Conservation (phyloP, 2,888 invertebrate genomes). For the Cosmorhoe ocellata region DNA sequence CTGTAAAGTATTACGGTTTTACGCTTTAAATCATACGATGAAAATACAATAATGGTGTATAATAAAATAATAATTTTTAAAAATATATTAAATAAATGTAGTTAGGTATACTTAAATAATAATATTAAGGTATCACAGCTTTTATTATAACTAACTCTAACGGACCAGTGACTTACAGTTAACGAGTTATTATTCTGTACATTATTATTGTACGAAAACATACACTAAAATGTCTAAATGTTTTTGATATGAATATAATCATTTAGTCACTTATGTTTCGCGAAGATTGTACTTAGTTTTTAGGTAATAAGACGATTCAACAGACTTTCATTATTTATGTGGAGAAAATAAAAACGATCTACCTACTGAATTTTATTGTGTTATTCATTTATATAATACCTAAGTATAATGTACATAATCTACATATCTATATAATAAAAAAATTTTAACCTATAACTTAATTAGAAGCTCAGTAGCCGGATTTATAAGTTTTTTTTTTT, state of each 20-base stretch:
- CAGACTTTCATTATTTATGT: conserved; percentile 76
- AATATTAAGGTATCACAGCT: conserved; percentile 42
- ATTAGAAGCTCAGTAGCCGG: too few species aligned
- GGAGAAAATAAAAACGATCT: conserved; percentile 70
- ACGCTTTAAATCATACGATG: conserved; percentile 75
- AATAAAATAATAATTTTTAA: conserved; percentile 33
- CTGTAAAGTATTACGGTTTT: conserved; percentile 75
- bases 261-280: conserved; percentile 64
- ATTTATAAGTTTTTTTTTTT: too few species aligned
- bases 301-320: conserved; percentile 48
- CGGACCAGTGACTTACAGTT: conserved; percentile 47
- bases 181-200: conserved; percentile 30
- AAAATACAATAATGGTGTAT: conserved; percentile 50
- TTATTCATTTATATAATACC: conserved; percentile 40
- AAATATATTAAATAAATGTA: too few species aligned
- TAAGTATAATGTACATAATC: too few species aligned
- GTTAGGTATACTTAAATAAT: background rate
- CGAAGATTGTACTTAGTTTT: conserved; percentile 59
- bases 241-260: conserved; percentile 29
- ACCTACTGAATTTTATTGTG: conserved; percentile 60
- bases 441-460: too few species aligned
- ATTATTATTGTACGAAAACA: conserved; percentile 36
- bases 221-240: too few species aligned
- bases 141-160: conserved; percentile 52
- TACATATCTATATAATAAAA: too few species aligned